Conservation (phyloP, 2,113 vertebrate species). For the Garra rufa region DNA sequence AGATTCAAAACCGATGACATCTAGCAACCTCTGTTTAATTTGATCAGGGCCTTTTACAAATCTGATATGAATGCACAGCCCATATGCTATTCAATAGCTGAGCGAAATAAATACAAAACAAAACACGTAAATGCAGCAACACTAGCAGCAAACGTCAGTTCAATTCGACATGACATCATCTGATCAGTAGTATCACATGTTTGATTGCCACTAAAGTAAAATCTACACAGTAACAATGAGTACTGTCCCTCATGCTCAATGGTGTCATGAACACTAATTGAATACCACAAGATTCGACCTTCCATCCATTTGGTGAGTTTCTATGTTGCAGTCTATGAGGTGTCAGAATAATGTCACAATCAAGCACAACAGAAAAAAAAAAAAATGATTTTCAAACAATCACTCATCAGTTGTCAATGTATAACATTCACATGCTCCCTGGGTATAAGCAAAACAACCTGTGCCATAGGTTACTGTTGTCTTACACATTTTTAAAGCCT, state of each 20-base stretch:
- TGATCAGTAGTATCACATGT: slow-evolving; percentile 55
- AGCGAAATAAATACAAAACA: slow-evolving; percentile 61
- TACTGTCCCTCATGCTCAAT: slow-evolving; percentile 29
- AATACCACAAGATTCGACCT: slow-evolving; percentile 7
- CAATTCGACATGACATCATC: slow-evolving; percentile 52
- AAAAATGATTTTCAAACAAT: slow-evolving; percentile 70
- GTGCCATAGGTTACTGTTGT: slow-evolving; percentile 29
- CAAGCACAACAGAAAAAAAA: slow-evolving; percentile 55
- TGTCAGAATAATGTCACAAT: slow-evolving; percentile 41
- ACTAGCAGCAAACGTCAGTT: slow-evolving; percentile 61
- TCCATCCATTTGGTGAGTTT: slow-evolving; percentile 30
- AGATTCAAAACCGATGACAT: slow-evolving; percentile 63
- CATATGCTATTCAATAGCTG: slow-evolving; percentile 59
- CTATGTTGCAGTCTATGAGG: too few relatives aligned
- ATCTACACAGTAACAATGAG: slow-evolving; percentile 42
- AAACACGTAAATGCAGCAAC: slow-evolving; percentile 60
- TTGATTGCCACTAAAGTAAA: slow-evolving; percentile 57
- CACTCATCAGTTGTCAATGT: slow-evolving; percentile 76
- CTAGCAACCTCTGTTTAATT: slow-evolving; percentile 58
- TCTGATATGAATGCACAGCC: slow-evolving; percentile 57
- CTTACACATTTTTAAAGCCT: slow-evolving; percentile 18
- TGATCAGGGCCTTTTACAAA: slow-evolving; percentile 53
- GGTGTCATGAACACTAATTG: slow-evolving; percentile 1
- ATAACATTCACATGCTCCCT: slow-evolving; percentile 79
- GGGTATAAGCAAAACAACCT: slow-evolving; percentile 42